Conservation (phyloP, 2,113 vertebrate species). For the Pholis gunnellus region DNA sequence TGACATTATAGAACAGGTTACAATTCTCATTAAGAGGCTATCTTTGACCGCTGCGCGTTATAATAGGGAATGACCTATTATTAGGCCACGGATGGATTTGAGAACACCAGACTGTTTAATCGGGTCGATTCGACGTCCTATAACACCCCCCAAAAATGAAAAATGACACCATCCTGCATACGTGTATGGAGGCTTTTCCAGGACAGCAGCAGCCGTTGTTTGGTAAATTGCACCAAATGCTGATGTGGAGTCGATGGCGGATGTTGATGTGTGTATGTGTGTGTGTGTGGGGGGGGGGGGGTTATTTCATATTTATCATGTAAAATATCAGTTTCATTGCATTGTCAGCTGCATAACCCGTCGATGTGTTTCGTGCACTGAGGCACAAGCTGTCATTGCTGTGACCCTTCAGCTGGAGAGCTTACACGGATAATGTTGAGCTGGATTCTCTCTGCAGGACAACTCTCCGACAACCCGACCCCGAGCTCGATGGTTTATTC, state of each 20-base stretch:
- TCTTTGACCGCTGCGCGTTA: slow-evolving; percentile 28
- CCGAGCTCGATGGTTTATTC: background rate
- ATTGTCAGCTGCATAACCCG: slow-evolving; percentile 1
- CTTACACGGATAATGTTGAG: slow-evolving; percentile 79
- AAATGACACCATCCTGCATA: slow-evolving; percentile 30
- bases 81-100: slow-evolving; percentile 49
- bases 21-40: background rate
- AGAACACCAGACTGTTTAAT: slow-evolving; percentile 22
- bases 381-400: slow-evolving; percentile 83
- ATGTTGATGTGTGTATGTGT: slow-evolving; percentile 62
- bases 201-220: slow-evolving; percentile 43
- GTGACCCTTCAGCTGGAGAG: slow-evolving; percentile 80
- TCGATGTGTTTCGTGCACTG: slow-evolving; percentile 50
- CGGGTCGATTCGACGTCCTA: slow-evolving; percentile 48
- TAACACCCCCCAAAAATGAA: background rate
- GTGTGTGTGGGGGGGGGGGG: slow-evolving; percentile 7
- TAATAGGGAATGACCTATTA: slow-evolving; percentile 53
- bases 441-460: slow-evolving; percentile 50
- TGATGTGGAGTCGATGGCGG: slow-evolving; percentile 69
- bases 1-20: no score
- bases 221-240: slow-evolving; percentile 68
- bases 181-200: background rate
- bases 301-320: background rate
- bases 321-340: background rate
- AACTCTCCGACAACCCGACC: background rate